A percentile compares a stretch with the other conserved stretches of the same genome.
phyloP scores from a whole-genome alignment of 2,888 invertebrate species.

The Hermaeophaga mercurialis region DNA sequence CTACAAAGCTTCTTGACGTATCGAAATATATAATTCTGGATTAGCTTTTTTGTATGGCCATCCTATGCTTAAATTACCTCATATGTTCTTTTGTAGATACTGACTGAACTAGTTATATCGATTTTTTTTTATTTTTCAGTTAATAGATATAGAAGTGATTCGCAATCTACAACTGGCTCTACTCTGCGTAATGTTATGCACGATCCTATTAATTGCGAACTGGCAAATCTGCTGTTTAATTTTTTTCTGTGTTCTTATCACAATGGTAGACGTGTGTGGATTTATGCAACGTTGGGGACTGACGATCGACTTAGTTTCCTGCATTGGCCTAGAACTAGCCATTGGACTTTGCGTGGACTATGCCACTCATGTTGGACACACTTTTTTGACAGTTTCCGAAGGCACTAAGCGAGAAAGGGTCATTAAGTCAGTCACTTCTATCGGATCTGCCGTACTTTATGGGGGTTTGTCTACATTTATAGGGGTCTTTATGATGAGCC shows the following conservation, averaged over 20 bases:
- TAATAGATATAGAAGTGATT: constrained; percentile 75
- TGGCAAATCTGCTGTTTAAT: constrained; percentile 80
- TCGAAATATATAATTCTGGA: too few relatives aligned
- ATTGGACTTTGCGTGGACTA: constrained; percentile 86
- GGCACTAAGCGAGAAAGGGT: constrained; percentile 64
- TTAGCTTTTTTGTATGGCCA: too few relatives aligned
- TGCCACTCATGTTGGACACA: constrained; percentile 81
- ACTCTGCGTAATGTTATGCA: constrained; percentile 80
- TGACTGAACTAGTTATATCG: too few relatives aligned
- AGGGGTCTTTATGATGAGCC: constrained; percentile 71
- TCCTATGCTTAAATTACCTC: too few relatives aligned
- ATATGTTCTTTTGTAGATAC: too few relatives aligned
- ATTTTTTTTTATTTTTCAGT: constrained; percentile 57
- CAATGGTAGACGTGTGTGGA: constrained; percentile 75
- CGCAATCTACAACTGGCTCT: constrained; percentile 77
- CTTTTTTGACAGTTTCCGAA: constrained; percentile 69
- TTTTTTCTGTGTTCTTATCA: constrained; percentile 74
- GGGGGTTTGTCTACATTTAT: constrained; percentile 80
- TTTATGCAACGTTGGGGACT: constrained; percentile 82
- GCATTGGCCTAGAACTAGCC: constrained; percentile 79
- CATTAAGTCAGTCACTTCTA: constrained; percentile 69
- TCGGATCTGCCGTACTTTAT: constrained; percentile 77
- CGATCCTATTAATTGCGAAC: constrained; percentile 75
- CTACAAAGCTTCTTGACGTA: too few relatives aligned
- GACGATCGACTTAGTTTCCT: constrained; percentile 79